These are phyloP conservation scores for Orius laevigatus DNA, from an alignment of 1,140 invertebrate species.

Conservation along the genomic window DNA sequence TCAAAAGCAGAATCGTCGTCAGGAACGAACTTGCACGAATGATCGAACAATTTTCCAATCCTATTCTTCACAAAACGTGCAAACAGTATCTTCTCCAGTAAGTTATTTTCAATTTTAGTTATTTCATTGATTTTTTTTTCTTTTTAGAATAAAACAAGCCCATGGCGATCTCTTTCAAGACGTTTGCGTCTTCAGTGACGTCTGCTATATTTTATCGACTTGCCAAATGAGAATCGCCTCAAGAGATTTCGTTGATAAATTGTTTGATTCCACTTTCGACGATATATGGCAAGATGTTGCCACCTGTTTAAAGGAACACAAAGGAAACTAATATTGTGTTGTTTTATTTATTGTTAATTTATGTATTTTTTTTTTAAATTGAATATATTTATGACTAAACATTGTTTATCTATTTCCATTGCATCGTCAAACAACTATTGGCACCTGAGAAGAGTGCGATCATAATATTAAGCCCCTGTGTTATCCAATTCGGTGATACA, in stretches of 20 bases:
- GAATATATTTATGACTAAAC: too few species aligned
- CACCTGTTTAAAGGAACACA: constrained; percentile 2
- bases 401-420: too few species aligned
- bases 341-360: too few species aligned
- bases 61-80: constrained; percentile 45
- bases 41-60: constrained; percentile 48
- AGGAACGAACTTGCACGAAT: constrained; percentile 40
- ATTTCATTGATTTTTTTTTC: constrained; percentile 1
- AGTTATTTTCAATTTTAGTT: constrained; percentile 12
- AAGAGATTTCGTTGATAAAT: constrained; percentile 79
- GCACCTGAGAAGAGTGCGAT: too few species aligned
- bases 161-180: constrained; percentile 71
- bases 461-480: too few species aligned
- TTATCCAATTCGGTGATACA: too few species aligned
- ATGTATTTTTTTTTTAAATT: too few species aligned
- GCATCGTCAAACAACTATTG: too few species aligned
- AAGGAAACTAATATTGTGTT: too few species aligned
- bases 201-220: constrained; percentile 57
- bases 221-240: constrained; percentile 68
- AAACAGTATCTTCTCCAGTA: constrained; percentile 43
- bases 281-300: constrained; percentile 21
- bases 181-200: constrained; percentile 83
- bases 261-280: constrained; percentile 77
- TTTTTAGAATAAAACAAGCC: constrained; percentile 63
- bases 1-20: constrained; percentile 21